Percentiles rank a stretch among this genome's conserved stretches.
These are phyloP conservation scores for Crotalus viridis DNA, from an alignment of 2,113 vertebrate species.

Conservation along the genomic window DNA sequence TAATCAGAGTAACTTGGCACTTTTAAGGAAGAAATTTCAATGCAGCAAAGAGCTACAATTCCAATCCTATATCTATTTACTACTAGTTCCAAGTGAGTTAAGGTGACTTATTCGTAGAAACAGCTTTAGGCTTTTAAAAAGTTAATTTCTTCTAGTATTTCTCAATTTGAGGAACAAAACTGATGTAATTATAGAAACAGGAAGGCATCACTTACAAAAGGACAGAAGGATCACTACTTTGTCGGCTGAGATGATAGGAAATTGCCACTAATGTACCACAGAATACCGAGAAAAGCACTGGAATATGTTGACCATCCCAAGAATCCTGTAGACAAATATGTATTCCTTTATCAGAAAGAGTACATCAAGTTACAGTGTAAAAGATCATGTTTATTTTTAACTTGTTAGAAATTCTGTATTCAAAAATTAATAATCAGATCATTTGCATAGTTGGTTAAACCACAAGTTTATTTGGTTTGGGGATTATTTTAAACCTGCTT, in stretches of 20 bases:
- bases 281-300: conserved; percentile 95
- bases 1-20: not conserved
- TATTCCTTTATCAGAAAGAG: not conserved
- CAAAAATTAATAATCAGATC: not conserved
- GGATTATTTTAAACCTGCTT: not conserved
- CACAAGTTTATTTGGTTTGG: not conserved
- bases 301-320: conserved; percentile 98
- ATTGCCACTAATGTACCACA: conserved; percentile 95
- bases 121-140: not conserved
- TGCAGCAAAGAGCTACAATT: not conserved
- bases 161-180: not conserved
- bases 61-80: not conserved
- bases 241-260: conserved; percentile 96
- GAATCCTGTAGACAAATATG: conserved; percentile 79
- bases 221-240: conserved; percentile 94
- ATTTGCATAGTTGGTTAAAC: not conserved
- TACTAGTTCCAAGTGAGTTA: not conserved
- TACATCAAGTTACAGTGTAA: not conserved
- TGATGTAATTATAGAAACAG: not conserved
- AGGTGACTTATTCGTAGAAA: not conserved
- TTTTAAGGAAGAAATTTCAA: not conserved
- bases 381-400: not conserved
- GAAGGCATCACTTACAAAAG: conserved; percentile 84
- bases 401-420: not conserved
- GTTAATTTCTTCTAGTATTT: not conserved